A percentile compares a stretch with the other conserved stretches of the same genome.
Conservation (phyloP, 2,113 vertebrate genomes). For the Nesospiza acunhae region DNA sequence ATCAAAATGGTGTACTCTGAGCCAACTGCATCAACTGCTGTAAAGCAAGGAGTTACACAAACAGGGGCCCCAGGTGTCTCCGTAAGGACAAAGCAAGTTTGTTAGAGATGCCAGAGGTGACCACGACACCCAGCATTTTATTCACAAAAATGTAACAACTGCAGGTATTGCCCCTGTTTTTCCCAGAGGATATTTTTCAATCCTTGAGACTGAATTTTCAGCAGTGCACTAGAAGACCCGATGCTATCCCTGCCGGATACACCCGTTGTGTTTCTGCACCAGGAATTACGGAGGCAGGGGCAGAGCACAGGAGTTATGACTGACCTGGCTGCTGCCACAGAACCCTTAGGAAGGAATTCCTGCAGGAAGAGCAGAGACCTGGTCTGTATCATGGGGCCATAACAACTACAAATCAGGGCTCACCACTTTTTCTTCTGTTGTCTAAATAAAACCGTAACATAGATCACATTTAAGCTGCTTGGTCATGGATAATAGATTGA, state of each 20-base stretch:
- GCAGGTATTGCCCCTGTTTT: not conserved
- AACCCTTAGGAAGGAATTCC: slow-evolving; percentile 21
- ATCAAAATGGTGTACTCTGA: not conserved
- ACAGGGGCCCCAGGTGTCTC: not conserved
- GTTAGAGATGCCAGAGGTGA: not conserved
- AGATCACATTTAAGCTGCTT: slow-evolving; percentile 40
- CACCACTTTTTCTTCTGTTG: slow-evolving; percentile 33
- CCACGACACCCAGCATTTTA: not conserved
- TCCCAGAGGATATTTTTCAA: not conserved
- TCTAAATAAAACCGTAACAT: slow-evolving; percentile 50
- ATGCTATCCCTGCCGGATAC: not conserved
- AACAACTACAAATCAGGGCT: slow-evolving; percentile 59
- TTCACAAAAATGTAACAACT: not conserved
- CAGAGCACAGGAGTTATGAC: not conserved
- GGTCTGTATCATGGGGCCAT: slow-evolving; percentile 23
- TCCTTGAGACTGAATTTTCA: not conserved
- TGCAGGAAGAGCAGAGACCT: slow-evolving; percentile 37
- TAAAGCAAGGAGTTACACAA: not conserved
- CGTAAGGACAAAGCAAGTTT: not conserved
- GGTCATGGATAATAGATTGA: not conserved
- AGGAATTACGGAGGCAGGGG: not conserved
- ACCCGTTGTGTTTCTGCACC: not conserved
- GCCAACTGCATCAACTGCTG: not conserved
- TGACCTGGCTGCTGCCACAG: not conserved
- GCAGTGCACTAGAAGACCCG: not conserved